Conservation (phyloP, 2,113 vertebrate species). For the Ciconia boyciana region DNA sequence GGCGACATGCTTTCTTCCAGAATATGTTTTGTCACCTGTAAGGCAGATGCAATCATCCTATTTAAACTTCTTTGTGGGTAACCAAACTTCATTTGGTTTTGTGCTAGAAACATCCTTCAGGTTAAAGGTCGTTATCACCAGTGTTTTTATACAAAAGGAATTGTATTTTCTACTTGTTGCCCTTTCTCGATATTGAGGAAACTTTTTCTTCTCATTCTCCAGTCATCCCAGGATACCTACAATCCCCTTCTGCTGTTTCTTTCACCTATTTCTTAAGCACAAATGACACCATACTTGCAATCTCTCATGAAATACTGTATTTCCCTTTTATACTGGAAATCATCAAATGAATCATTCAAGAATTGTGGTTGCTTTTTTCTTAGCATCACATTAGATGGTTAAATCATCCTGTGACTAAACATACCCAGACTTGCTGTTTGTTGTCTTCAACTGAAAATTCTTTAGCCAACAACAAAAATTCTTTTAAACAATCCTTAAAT, state of each 20-base stretch:
- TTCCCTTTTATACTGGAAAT: background rate
- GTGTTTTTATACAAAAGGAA: background rate
- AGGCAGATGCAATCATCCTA: background rate
- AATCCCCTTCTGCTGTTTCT: background rate
- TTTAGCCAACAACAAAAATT: background rate
- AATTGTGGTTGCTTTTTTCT: background rate
- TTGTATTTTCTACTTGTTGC: background rate
- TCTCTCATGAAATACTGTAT: background rate
- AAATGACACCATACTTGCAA: background rate
- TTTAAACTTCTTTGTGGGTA: background rate
- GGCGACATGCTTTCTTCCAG: background rate
- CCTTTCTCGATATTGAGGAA: background rate
- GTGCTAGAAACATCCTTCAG: background rate
- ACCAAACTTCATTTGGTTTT: background rate
- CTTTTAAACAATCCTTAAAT: background rate
- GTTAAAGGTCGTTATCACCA: background rate
- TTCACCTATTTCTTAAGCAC: background rate
- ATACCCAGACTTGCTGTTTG: background rate
- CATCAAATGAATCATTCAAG: background rate
- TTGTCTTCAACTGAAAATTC: background rate
- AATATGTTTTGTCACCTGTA: background rate
- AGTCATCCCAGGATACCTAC: background rate
- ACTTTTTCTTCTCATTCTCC: background rate
- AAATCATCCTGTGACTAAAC: background rate
- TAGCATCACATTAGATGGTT: background rate